A percentile compares a stretch with the other conserved stretches of the same genome.
phyloP scores from a whole-genome alignment of 2,797 vertebrate genomes.

The Menidia menidia region DNA sequence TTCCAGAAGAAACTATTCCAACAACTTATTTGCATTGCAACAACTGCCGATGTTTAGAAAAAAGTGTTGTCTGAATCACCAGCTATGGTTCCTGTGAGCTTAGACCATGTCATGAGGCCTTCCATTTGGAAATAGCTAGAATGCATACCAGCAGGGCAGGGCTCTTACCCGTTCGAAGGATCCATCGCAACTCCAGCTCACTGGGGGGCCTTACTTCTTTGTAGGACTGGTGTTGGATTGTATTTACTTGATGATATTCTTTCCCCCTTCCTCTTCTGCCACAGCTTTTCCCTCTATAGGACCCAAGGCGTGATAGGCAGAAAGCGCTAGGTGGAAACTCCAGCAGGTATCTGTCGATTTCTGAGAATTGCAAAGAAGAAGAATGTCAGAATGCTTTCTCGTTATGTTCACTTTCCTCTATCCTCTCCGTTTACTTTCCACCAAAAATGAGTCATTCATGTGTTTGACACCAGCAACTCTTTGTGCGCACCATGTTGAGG shows the following conservation, averaged over 20 bases:
- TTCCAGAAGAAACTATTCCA: too few relatives aligned
- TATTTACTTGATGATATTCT: constrained; percentile 86
- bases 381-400: not conserved
- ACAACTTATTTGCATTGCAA: too few relatives aligned
- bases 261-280: constrained; percentile 77
- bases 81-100: too few relatives aligned
- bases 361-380: constrained; percentile 66
- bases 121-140: too few relatives aligned
- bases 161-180: constrained; percentile 78
- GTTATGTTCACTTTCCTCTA: not conserved
- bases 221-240: constrained; percentile 92
- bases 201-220: constrained; percentile 84
- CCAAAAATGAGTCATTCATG: fast-evolving
- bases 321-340: constrained; percentile 90
- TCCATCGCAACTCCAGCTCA: constrained; percentile 80
- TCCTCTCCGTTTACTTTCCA: not conserved
- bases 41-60: too few relatives aligned
- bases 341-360: constrained; percentile 86
- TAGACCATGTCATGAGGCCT: too few relatives aligned
- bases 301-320: constrained; percentile 86
- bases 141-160: too few relatives aligned
- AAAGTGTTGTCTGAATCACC: too few relatives aligned
- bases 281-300: constrained; percentile 76
- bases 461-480: not conserved
- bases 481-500: constrained; percentile 85